Evolutionary conservation across 2,888 invertebrate genomes (phyloP), one percentile per base, ranked within the genome.

Genomic region (Cataglyphis albicans): DNA sequence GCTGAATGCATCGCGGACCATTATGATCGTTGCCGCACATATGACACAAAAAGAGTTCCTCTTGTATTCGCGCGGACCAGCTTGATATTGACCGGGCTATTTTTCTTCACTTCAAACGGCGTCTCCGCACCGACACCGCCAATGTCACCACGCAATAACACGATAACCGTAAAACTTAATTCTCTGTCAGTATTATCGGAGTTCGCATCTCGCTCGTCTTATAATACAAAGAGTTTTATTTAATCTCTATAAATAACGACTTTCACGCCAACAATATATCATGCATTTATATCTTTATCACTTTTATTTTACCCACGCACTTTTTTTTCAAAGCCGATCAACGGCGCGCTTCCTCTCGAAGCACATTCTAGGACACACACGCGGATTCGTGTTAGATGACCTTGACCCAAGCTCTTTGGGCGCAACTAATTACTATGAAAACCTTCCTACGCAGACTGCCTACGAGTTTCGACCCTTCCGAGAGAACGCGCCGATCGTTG

Each of bases 1-100:
- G 81, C 21, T 75, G 87, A 63, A 78, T 78, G 74, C 68, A 68
- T 65, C 52, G 32, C 63, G 68, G 65, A 78, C 84, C 70, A 87
- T 87, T 84, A 74, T 82, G 70, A 86, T 70, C 59, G 59, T 70
- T 80, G 18, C 70, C 25, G 78, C 70, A 44, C 70, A 61, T 29
- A 80, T 70, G 59, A 61, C 70, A 44, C 78, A 18, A 57, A 70
- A 18, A 38, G 21, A 65, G 21, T 57, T 44, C 21, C 57, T 25
- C 78, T 70, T 59, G 59, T 44, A 72, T 72, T 70, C 70, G 41
- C 29, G 41, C 10, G 57, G 76, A 41, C 29, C 18, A 41, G 70
- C 48, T 52, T 80, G 70, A 80, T 80, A 80, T 80, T 80, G 70
- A 48, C 18, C 44, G 35, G 6, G 44, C 70, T 80, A 80, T 80